Evolutionary conservation across 1,140 invertebrate species (phyloP).

Genomic region (Hypsibius dujardini): DNA sequence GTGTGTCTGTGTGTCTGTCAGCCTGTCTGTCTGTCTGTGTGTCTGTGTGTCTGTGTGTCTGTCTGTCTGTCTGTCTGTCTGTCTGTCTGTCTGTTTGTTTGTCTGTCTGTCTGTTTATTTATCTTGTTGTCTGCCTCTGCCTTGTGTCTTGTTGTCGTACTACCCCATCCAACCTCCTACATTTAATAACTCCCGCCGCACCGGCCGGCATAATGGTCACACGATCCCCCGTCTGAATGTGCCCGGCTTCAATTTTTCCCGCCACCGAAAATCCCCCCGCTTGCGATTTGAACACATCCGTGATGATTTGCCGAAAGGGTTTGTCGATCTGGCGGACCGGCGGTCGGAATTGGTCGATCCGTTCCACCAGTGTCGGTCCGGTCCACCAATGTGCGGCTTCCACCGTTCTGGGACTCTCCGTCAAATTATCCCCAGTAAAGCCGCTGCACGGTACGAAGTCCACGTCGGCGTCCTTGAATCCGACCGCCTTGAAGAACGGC

Average conservation of each 20-base stretch:
- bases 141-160: too few relatives aligned
- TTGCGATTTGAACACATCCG: constrained; percentile 82
- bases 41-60: too few relatives aligned
- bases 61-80: too few relatives aligned
- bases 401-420: constrained; percentile 44
- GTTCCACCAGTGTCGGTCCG: constrained; percentile 58
- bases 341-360: constrained; percentile 65
- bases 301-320: constrained; percentile 73
- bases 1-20: too few relatives aligned
- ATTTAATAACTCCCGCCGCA: constrained; percentile 56
- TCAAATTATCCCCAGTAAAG: constrained; percentile 76
- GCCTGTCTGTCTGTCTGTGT: too few relatives aligned
- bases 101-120: too few relatives aligned
- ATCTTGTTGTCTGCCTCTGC: too few relatives aligned
- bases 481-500: constrained; percentile 80
- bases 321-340: constrained; percentile 59
- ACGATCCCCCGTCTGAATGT: constrained; percentile 63
- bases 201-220: constrained; percentile 67
- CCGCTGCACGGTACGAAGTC: constrained; percentile 88
- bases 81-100: too few relatives aligned
- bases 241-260: constrained; percentile 76
- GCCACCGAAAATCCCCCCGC: constrained; percentile 58
- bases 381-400: constrained; percentile 66
- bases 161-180: constrained; percentile 31
- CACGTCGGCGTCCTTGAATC: constrained; percentile 70